Conservation (phyloP, 2,113 vertebrate genomes). For the Pollimyrus isidori region DNA sequence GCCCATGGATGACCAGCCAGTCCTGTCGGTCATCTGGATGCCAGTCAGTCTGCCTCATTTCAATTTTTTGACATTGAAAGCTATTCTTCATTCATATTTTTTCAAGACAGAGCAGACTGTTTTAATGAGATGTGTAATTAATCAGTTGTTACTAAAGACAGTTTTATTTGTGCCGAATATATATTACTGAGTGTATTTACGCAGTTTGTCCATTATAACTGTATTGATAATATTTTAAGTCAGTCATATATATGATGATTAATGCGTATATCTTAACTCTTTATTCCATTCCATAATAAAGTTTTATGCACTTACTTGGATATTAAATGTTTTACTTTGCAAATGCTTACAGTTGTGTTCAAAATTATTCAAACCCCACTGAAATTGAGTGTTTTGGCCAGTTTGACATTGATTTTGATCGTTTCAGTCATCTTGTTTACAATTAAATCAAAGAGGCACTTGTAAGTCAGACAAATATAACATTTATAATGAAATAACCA, state of each 20-base stretch:
- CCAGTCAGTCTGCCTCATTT: background rate
- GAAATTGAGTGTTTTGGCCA: too few species aligned
- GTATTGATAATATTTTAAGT: background rate
- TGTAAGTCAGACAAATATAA: too few species aligned
- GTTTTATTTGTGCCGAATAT: background rate
- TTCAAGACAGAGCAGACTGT: background rate
- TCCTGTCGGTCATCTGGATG: background rate
- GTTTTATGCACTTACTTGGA: background rate
- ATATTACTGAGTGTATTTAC: background rate
- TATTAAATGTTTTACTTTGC: background rate
- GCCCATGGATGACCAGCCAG: background rate
- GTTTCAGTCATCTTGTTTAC: too few species aligned
- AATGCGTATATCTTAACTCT: background rate
- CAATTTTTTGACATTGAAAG: background rate
- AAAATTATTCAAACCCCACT: too few species aligned
- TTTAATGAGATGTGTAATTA: background rate
- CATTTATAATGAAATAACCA: too few species aligned
- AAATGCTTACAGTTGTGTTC: background rate
- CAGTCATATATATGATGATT: background rate
- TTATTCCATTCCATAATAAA: background rate
- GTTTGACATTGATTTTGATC: too few species aligned
- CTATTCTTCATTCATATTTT: background rate
- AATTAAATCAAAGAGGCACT: too few species aligned
- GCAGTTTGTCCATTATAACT: background rate
- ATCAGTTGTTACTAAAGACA: background rate